phyloP scores from a whole-genome alignment of 2,888 invertebrate genomes.

The Dendrolimus houi region DNA sequence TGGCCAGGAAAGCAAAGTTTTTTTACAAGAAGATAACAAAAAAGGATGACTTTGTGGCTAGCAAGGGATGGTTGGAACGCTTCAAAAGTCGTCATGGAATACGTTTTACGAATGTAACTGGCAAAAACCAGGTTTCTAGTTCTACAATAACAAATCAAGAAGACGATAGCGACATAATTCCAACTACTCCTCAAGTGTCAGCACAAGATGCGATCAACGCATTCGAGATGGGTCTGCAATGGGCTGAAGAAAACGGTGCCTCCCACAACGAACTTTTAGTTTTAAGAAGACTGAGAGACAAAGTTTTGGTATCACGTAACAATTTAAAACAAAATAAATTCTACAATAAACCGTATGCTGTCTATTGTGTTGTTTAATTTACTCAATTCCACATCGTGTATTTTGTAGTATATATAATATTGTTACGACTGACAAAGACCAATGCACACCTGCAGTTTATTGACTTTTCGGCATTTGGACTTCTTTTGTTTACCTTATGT shows the following conservation, averaged over 20 bases:
- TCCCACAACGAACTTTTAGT: constrained; percentile 20
- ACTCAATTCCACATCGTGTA: constrained; percentile 8
- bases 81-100: constrained; percentile 22
- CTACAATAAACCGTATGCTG: constrained; percentile 10
- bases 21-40: constrained; percentile 11
- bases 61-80: constrained; percentile 19
- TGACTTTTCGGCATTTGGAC: too few relatives aligned
- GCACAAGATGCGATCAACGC: constrained; percentile 15
- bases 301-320: constrained; percentile 15
- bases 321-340: constrained; percentile 14
- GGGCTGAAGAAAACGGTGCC: constrained; percentile 21
- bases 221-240: constrained; percentile 27
- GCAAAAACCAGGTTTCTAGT: constrained; percentile 24
- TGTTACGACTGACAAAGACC: too few relatives aligned
- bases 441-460: too few relatives aligned
- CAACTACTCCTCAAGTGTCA: constrained; percentile 18
- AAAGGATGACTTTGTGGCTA: constrained; percentile 20
- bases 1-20: constrained; percentile 17
- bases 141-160: constrained; percentile 21
- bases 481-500: too few relatives aligned
- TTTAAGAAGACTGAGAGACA: constrained; percentile 13
- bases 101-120: constrained; percentile 15
- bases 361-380: constrained; percentile 4
- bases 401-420: not conserved
- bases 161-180: constrained; percentile 24